These are phyloP conservation scores for Colletes collaris DNA, from an alignment of 2,888 invertebrate genomes.

Conservation along the genomic window DNA sequence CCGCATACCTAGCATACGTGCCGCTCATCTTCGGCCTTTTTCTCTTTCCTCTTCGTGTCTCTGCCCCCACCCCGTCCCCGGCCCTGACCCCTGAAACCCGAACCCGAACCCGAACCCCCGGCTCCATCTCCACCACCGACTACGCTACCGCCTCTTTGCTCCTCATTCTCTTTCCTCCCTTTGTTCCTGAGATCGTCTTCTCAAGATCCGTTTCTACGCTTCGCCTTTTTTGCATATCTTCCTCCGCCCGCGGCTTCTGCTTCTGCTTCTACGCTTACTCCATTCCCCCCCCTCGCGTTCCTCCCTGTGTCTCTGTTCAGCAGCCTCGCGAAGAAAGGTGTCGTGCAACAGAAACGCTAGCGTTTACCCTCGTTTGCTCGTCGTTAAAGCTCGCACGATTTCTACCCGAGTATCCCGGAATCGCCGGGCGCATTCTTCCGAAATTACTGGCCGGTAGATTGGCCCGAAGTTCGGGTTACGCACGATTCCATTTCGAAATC, in stretches of 20 bases:
- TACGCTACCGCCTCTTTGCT: not conserved
- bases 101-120: not conserved
- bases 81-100: not conserved
- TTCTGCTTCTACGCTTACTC: not conserved
- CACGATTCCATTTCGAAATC: slow-evolving; percentile 6
- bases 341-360: too few species aligned
- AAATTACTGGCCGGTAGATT: not conserved
- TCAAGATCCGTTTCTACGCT: not conserved
- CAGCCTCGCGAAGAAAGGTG: too few species aligned
- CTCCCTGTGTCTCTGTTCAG: too few species aligned
- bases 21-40: slow-evolving; percentile 64
- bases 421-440: not conserved
- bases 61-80: slow-evolving; percentile 4
- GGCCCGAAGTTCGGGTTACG: not conserved
- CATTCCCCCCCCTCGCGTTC: not conserved
- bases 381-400: not conserved
- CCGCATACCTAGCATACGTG: slow-evolving; percentile 77
- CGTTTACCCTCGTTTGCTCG: not conserved
- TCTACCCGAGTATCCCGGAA: not conserved
- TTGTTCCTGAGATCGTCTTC: not conserved
- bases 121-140: not conserved
- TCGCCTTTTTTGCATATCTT: not conserved
- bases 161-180: not conserved
- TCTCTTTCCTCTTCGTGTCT: slow-evolving; percentile 26
- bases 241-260: not conserved